Base-by-base conservation (phyloP, 2,797 vertebrate species). In the Mus minutoides region DNA sequence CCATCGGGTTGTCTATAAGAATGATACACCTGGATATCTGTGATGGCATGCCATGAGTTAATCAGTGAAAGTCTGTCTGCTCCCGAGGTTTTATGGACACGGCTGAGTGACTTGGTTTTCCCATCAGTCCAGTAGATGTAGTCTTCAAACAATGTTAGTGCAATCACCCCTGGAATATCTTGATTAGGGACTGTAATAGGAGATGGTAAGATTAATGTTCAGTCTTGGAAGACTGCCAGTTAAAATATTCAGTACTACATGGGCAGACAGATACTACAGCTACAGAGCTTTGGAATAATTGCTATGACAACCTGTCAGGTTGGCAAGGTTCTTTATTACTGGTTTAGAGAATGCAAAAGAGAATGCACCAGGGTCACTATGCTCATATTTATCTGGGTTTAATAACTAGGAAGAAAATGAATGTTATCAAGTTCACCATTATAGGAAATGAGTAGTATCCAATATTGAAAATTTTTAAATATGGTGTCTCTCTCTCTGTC, bases 91-190 rank as follows among this genome's bases (percentile, higher is more conserved):
- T 99, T 99, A 98, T 99, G 99, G 91, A 99, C 99, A 94, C 99
- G 99, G 92, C 99, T 99, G 84, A 99, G 99, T 19, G 99, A 99
- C 98, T 99, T 99, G 98, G 99, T 99, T 99, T 99, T 99, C 93
- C 99, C 99, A 4, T 99, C 99, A 71, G 99, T 99, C 99, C 99
- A 99, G 97, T 99, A 99, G 98, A 99, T 98, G 98, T 99, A 99
- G 98, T 99, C 99, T 98, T 99, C 99, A 98, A 99, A 99, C 98
- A 99, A 97, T 11, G 99, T 99, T 98, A 99, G 98, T 4, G 99
- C 99, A 98, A 99, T 99, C 98, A 99, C 99, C 83, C 99, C 99
- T 94, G 99, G 99, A 98, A 99, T 99, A 98, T 99, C 99, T 97
- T 99, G 99, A 95, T 99, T 99, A 97, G 99, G 99, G 94, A 99